phyloP scores from a whole-genome alignment of 2,888 invertebrate species.

The Allolobophora icterica region DNA sequence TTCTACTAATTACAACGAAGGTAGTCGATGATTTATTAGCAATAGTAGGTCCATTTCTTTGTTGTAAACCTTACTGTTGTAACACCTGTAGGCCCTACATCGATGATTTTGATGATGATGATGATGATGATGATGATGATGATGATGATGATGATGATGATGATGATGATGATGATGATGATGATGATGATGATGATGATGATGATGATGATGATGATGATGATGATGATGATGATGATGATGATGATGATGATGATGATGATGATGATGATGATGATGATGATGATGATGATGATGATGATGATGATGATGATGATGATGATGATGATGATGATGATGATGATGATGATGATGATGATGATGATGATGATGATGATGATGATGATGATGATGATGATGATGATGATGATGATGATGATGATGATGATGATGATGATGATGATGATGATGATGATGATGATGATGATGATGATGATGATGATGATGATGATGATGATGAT shows the following conservation, averaged over 20 bases:
- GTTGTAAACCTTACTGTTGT: no score
- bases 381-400: no score
- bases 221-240: conserved; percentile 32
- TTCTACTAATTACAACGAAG: no score
- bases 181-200: conserved; percentile 33
- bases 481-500: no score
- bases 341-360: conserved; percentile 32
- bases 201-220: conserved; percentile 35
- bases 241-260: conserved; percentile 30
- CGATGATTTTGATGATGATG: no score
- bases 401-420: no score
- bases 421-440: no score
- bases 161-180: conserved; percentile 27
- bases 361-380: neutral
- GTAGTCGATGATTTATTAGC: no score
- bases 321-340: conserved; percentile 33
- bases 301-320: conserved; percentile 37
- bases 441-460: no score
- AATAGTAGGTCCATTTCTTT: no score
- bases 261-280: conserved; percentile 25
- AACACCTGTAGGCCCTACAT: no score
- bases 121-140: neutral
- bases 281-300: conserved; percentile 33
- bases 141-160: conserved; percentile 36
- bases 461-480: no score